phyloP scores from a whole-genome alignment of 2,888 invertebrate species.

The Dryadula phaetusa region DNA sequence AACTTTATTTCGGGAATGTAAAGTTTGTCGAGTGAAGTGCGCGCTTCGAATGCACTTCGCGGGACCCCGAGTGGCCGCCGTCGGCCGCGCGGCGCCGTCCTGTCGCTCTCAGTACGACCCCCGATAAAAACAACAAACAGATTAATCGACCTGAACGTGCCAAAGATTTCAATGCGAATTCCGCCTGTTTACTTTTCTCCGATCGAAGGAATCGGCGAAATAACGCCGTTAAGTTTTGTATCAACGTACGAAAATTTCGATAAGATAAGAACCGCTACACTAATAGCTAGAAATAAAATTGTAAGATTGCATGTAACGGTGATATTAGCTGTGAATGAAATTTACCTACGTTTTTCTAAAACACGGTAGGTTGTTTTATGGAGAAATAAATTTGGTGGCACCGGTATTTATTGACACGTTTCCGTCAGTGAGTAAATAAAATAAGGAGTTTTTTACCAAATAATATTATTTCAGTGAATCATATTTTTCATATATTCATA shows the following conservation, averaged over 20 bases:
- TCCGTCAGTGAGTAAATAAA: conserved; percentile 39
- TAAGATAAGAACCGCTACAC: conserved; percentile 74
- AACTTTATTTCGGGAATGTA: conserved; percentile 77
- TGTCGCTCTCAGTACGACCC: conserved; percentile 74
- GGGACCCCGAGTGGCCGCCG: conserved; percentile 75
- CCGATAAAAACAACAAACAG: conserved; percentile 81
- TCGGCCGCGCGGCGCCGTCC: conserved; percentile 76
- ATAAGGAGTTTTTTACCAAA: conserved; percentile 34
- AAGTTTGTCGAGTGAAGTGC: conserved; percentile 79
- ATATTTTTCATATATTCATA: not conserved
- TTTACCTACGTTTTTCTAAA: conserved; percentile 70
- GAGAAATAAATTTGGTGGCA: conserved; percentile 58
- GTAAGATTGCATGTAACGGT: conserved; percentile 80
- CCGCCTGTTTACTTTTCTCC: conserved; percentile 57
- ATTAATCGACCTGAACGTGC: conserved; percentile 75
- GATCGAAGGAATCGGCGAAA: conserved; percentile 56
- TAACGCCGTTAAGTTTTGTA: conserved; percentile 70
- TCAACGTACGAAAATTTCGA: conserved; percentile 74
- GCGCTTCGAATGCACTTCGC: conserved; percentile 77
- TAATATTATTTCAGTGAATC: conserved; percentile 25
- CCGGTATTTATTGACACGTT: conserved; percentile 48
- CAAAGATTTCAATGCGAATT: conserved; percentile 63
- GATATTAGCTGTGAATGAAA: conserved; percentile 78
- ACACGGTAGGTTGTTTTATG: conserved; percentile 58
- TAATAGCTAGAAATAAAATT: conserved; percentile 80